These are phyloP conservation scores for Protomyctophum bolini DNA, from an alignment of 2,113 vertebrate genomes.

Conservation along the genomic window DNA sequence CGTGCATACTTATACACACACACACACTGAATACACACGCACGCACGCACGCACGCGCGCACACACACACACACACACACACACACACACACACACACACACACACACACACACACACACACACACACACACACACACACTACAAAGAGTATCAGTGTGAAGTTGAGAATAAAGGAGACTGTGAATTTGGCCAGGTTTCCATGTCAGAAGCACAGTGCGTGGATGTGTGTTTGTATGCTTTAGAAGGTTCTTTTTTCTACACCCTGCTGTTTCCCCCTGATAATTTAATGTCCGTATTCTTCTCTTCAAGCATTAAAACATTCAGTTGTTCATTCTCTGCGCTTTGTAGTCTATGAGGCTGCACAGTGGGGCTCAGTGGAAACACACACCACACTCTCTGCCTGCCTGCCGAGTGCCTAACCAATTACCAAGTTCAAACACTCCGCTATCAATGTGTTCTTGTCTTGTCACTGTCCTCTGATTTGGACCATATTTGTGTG, in stretches of 20 bases:
- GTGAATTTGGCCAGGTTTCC: conserved; percentile 78
- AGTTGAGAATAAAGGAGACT: conserved; percentile 72
- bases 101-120: conserved; percentile 30
- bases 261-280: conserved; percentile 80
- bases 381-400: conserved; percentile 69
- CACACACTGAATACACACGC: neutral
- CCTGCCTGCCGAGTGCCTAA: conserved; percentile 62
- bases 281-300: conserved; percentile 77
- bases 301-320: conserved; percentile 77
- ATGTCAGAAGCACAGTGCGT: conserved; percentile 67
- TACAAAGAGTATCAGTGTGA: conserved; percentile 65
- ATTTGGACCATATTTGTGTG: conserved; percentile 57
- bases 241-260: conserved; percentile 70
- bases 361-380: conserved; percentile 65
- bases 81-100: conserved; percentile 21
- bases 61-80: conserved; percentile 27
- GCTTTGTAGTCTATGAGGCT: conserved; percentile 66
- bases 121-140: conserved; percentile 9
- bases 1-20: conserved; percentile 18
- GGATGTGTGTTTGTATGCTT: conserved; percentile 49
- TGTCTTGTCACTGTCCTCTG: conserved; percentile 57
- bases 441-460: conserved; percentile 54
- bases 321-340: conserved; percentile 73
- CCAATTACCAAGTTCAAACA: conserved; percentile 77
- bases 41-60: conserved; percentile 1